Evolutionary conservation across 2,113 vertebrate species (phyloP).

Genomic region (Gavia stellata): DNA sequence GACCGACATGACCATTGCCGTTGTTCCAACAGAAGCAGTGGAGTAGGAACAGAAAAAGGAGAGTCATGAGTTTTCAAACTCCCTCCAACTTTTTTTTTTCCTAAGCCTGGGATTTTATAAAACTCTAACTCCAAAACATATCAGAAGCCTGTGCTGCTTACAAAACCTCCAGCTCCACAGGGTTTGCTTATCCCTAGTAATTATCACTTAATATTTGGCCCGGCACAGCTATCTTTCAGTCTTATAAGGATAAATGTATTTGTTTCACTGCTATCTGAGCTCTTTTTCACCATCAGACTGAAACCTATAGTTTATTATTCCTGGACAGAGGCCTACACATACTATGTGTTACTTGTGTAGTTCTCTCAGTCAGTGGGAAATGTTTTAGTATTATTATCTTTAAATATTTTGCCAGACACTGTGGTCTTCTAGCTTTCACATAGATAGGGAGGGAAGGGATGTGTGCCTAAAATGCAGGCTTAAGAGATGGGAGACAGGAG

Average conservation of each 20-base stretch:
- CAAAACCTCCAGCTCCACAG: slow-evolving; percentile 46
- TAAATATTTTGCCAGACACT: slow-evolving; percentile 56
- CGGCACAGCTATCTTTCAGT: slow-evolving; percentile 36
- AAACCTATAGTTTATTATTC: slow-evolving; percentile 63
- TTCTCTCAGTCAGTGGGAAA: slow-evolving; percentile 52
- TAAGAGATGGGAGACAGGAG: background rate
- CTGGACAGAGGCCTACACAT: slow-evolving; percentile 54
- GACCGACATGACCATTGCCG: background rate
- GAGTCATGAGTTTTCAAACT: background rate
- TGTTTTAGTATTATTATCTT: slow-evolving; percentile 56
- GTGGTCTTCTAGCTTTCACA: slow-evolving; percentile 32
- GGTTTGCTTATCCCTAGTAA: slow-evolving; percentile 60
- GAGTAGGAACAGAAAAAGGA: background rate
- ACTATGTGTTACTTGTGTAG: slow-evolving; percentile 50
- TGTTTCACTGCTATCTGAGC: slow-evolving; percentile 63
- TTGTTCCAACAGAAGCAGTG: background rate
- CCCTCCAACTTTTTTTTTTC: background rate
- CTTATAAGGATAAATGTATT: slow-evolving; percentile 61
- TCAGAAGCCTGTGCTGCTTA: slow-evolving; percentile 46
- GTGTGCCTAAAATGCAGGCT: slow-evolving; percentile 26
- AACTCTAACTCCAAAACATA: slow-evolving; percentile 11
- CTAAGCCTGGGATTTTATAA: slow-evolving; percentile 27
- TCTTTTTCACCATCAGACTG: slow-evolving; percentile 29
- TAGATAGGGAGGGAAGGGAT: slow-evolving; percentile 13
- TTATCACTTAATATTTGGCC: slow-evolving; percentile 70